Base-by-base conservation (phyloP, 2,888 invertebrate species). In the Lasioglossum villosulum region DNA sequence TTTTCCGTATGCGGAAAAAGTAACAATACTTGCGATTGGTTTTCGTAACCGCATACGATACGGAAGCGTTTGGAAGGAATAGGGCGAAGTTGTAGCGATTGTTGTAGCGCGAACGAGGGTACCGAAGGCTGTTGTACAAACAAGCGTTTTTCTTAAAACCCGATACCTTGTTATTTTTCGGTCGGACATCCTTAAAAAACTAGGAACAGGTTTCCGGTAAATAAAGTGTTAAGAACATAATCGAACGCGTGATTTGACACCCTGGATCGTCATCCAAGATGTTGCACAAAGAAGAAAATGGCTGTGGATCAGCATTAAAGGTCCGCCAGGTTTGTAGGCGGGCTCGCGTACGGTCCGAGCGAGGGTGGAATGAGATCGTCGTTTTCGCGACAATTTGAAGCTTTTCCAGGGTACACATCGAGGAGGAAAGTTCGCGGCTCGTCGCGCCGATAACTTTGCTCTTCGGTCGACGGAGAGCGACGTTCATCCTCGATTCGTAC, bases 391-490 rank as follows among this genome's bases (percentile, higher is more conserved):
- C 30, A 63, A 63, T 83, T 79, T 83, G 45, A 73, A 79, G 56
- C 75, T 77, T 85, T 80, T 72, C 73, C 76, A 72, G 52, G 78
- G 56, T 63, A 71, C 52, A 23, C 70, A 34, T 34, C 34, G 34
- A 23, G 66, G 37, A 23, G 68, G 72, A 48, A 84, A 84, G 74
- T 78, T 78, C 42, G 68, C 77, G 34, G 12, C 68, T 23, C 73
- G 72, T 45, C 71, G 72, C 42, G 16, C 23, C 52, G 78, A 66
- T 34, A 63, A 63, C 66, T 85, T 84, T 74, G 39, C 59, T 72
- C 59, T n/a, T 34, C 68, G 56, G 34, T 52, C 34, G 78, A 30
- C 37, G 10, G 39, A 23, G 8, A 14, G 63, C 78, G 37, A 71
- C 74, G 79, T 63, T 56, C 42, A 63, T 73, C 52, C 71, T 42